Conservation (phyloP, 2,888 invertebrate genomes). For the Scaptomyza polygonia region DNA sequence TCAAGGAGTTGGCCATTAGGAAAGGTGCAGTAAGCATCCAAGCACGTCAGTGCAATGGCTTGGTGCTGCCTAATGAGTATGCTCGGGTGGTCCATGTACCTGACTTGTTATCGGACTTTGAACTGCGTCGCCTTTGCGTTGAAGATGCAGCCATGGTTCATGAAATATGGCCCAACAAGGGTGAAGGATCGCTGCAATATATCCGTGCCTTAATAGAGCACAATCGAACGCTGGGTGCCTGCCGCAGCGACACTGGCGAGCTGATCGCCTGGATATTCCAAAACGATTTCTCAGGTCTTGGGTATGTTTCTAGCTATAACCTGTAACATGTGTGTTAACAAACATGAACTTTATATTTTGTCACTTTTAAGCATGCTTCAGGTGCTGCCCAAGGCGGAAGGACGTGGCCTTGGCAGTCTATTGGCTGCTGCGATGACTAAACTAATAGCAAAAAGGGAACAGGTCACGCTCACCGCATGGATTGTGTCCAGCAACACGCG, state of each 20-base stretch:
- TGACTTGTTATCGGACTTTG: conserved; percentile 69
- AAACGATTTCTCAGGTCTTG: conserved; percentile 81
- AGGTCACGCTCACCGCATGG: conserved; percentile 73
- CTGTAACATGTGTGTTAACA: background rate
- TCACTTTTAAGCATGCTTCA: conserved; percentile 69
- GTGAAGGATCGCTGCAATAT: conserved; percentile 74
- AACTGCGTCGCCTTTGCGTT: conserved; percentile 47
- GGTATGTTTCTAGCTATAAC: conserved; percentile 46
- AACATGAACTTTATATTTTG: background rate
- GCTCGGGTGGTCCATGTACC: conserved; percentile 52
- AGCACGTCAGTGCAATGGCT: conserved; percentile 70
- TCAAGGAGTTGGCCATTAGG: conserved; percentile 58
- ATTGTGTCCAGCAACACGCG: conserved; percentile 71
- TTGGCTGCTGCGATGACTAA: conserved; percentile 69
- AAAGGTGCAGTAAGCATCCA: conserved; percentile 53
- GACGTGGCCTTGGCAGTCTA: conserved; percentile 75
- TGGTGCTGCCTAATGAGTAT: conserved; percentile 54
- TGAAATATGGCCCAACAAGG: conserved; percentile 74
- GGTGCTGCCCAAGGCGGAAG: conserved; percentile 70
- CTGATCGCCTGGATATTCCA: conserved; percentile 81
- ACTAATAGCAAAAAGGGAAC: conserved; percentile 61
- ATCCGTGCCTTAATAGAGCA: conserved; percentile 70
- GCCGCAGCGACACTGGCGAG: conserved; percentile 60
- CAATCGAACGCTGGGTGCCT: conserved; percentile 72
- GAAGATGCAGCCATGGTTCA: conserved; percentile 71